These are phyloP conservation scores for Linnaemya vulpina DNA, from an alignment of 2,888 invertebrate genomes.

Conservation along the genomic window DNA sequence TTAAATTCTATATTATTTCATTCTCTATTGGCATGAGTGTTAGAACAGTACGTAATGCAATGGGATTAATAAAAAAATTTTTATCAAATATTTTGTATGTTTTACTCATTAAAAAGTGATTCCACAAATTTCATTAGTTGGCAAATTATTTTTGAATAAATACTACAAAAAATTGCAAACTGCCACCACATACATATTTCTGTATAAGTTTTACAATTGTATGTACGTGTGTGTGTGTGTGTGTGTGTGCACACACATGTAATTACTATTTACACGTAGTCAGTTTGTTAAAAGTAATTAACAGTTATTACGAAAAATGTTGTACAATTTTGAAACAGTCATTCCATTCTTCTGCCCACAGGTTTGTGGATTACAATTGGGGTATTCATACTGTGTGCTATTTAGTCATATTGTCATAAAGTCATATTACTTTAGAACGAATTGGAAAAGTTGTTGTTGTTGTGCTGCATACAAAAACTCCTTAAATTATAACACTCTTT, in stretches of 20 bases:
- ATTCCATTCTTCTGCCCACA: not conserved
- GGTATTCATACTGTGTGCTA: too few species aligned
- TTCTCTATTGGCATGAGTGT: not conserved
- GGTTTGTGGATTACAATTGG: conserved; percentile 5
- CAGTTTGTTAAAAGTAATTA: conserved; percentile 56
- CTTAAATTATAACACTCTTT: too few species aligned
- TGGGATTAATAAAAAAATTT: conserved; percentile 18
- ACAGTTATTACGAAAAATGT: conserved; percentile 14
- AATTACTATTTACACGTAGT: conserved; percentile 29
- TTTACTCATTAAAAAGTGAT: conserved; percentile 36
- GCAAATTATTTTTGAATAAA: conserved; percentile 23
- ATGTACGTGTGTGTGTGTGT: not conserved
- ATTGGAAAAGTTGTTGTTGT: too few species aligned
- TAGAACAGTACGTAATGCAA: conserved; percentile 11
- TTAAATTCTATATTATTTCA: not conserved
- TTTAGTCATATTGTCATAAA: too few species aligned
- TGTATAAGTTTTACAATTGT: not conserved
- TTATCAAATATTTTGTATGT: conserved; percentile 37
- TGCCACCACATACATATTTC: too few species aligned
- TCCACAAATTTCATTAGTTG: conserved; percentile 35
- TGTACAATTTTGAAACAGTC: not conserved
- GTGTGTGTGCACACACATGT: not conserved
- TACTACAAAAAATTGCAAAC: not conserved
- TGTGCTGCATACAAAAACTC: too few species aligned
- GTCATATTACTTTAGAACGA: too few species aligned